Conservation (phyloP, 2,797 vertebrate species). For the Rachycentron canadum region DNA sequence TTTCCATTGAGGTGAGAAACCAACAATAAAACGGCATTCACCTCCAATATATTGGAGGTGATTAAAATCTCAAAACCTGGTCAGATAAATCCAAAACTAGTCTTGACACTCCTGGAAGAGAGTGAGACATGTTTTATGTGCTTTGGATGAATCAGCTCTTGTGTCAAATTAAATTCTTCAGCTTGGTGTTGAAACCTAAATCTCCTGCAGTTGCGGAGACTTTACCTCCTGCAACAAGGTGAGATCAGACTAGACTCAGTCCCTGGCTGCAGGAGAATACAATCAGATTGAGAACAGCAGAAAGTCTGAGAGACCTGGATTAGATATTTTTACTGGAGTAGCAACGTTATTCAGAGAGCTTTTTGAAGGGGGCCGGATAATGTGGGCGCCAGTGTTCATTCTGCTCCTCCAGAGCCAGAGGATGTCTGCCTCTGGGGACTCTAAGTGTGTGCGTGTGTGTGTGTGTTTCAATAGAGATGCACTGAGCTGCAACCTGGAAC, state of each 20-base stretch:
- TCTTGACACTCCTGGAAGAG: neutral
- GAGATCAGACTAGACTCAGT: slow-evolving; percentile 24
- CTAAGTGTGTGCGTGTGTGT: slow-evolving; percentile 5
- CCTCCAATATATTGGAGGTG: neutral
- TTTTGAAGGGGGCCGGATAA: slow-evolving; percentile 69
- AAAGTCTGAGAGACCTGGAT: slow-evolving; percentile 48
- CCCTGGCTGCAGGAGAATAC: slow-evolving; percentile 21
- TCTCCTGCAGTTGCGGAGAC: slow-evolving; percentile 2
- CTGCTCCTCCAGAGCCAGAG: slow-evolving; percentile 58
- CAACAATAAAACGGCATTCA: neutral
- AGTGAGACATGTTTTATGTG: neutral
- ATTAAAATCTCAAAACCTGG: neutral
- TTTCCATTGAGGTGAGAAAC: slow-evolving; percentile 17
- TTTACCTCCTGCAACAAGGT: slow-evolving; percentile 12
- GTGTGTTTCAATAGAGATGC: slow-evolving; percentile 49
- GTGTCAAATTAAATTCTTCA: neutral
- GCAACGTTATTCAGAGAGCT: slow-evolving; percentile 63
- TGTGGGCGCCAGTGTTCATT: slow-evolving; percentile 69
- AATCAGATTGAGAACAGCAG: slow-evolving; percentile 35
- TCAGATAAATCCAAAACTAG: slow-evolving; percentile 8
- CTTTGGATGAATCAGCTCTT: neutral
- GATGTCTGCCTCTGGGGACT: slow-evolving; percentile 53
- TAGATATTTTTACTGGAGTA: slow-evolving; percentile 60
- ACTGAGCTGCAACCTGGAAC: slow-evolving; percentile 62
- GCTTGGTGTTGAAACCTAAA: slow-evolving; percentile 18